Evolutionary conservation across 2,797 vertebrate genomes (phyloP), one percentile per base, ranked within the genome.

Genomic region (Esox masquinongy): DNA sequence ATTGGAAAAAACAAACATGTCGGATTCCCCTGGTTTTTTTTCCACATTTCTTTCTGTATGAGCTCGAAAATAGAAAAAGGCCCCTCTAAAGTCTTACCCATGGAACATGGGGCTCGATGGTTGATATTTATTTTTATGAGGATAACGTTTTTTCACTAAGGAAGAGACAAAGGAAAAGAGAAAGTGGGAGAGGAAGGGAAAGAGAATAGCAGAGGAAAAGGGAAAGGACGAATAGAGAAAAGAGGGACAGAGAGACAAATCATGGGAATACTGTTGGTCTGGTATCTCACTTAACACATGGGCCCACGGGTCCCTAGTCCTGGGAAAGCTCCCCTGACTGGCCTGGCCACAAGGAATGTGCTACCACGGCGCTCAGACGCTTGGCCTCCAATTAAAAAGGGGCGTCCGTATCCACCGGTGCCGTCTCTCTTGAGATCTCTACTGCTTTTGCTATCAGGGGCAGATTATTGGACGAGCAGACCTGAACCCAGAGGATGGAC

Each of bases 361-460:
- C 86, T 88, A 88, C 90, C 90, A 92, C 88, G 88, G 90, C 86
- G 83, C 88, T 90, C 91, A 93, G 90, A 92, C 89, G 79, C 86
- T 93, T 93, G 93, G 93, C 92, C 90, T 86, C 24, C 79, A 92
- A 91, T 93, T 92, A 93, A 94, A 92, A 88, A 88, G 85, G 89
- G 90, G 89, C 85, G 86, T 92, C 88, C 83, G 82, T 87, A 93
- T 93, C 90, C 92, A 92, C 80, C 88, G 87, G 91, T 88, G 86
- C 87, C 87, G 86, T 91, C 86, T 90, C 93, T 91, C 92, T 79
- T 71, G 91, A 90, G 94, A 92, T 88, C 88, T 85, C 77, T 79
- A 80, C 93, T 94, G 94, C 91, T 95, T 94, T 93, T 91, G 87
- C 93, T 90, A 95, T 95, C 93, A 94, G 88, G 85, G 73, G 78